These are phyloP conservation scores for Brachionichthys hirsutus DNA, from an alignment of 2,113 vertebrate species.

Conservation along the genomic window DNA sequence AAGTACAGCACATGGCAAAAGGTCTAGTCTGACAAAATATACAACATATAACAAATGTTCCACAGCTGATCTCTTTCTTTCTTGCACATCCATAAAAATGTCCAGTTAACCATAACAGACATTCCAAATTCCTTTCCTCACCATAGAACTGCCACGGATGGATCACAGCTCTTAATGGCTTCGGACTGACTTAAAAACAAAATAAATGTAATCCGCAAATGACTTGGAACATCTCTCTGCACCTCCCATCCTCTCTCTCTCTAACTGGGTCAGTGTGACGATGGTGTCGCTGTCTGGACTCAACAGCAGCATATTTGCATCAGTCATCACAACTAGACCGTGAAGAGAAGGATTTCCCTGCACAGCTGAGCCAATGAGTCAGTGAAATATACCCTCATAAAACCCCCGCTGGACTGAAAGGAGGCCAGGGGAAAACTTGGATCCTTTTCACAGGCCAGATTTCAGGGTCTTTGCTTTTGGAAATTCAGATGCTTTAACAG, in stretches of 20 bases:
- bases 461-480: constrained; percentile 48
- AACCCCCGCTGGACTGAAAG: constrained; percentile 49
- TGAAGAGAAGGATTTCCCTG: constrained; percentile 75
- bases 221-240: constrained; percentile 35
- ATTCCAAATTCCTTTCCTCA: neutral
- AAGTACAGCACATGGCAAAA: constrained; percentile 10
- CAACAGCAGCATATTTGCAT: constrained; percentile 75
- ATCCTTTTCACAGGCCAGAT: constrained; percentile 61
- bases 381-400: constrained; percentile 66
- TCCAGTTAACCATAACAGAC: no score
- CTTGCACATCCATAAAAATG: constrained; percentile 2
- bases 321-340: constrained; percentile 76
- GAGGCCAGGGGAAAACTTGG: constrained; percentile 50
- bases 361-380: constrained; percentile 74
- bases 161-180: constrained; percentile 10
- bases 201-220: constrained; percentile 42
- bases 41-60: constrained; percentile 10
- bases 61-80: constrained; percentile 14
- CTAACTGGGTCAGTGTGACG: constrained; percentile 68
- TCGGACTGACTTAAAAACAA: constrained; percentile 41
- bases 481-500: constrained; percentile 35
- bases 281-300: constrained; percentile 74
- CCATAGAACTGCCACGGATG: neutral
- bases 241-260: constrained; percentile 17
- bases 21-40: constrained; percentile 8